Evolutionary conservation across 2,888 invertebrate genomes (phyloP).

Genomic region (Drosophila tripunctata): DNA sequence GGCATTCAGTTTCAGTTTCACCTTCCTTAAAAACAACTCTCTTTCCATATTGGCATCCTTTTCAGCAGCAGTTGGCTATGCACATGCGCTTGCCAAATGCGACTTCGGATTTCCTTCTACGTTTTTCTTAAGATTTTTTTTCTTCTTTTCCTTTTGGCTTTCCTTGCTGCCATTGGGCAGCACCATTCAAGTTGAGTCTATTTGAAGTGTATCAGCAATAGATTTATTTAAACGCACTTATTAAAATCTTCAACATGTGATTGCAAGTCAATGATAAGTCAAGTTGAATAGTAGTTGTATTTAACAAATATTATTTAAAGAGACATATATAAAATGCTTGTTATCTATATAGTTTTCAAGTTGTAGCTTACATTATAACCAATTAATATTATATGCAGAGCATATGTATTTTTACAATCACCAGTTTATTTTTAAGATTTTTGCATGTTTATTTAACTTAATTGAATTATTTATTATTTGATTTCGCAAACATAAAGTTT

Average conservation of each 20-base stretch:
- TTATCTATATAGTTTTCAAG: no score
- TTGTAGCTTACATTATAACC: no score
- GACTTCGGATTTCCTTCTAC: conserved; percentile 5
- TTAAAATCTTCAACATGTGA: not conserved
- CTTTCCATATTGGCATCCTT: conserved; percentile 57
- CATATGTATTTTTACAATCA: no score
- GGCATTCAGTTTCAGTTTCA: conserved; percentile 64
- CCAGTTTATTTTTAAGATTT: no score
- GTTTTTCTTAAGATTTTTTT: conserved; percentile 28
- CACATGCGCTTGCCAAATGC: conserved; percentile 75
- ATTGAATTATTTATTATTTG: not conserved
- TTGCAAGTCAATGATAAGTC: conserved; percentile 3
- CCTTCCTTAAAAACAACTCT: conserved; percentile 54
- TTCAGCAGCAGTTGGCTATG: conserved; percentile 65
- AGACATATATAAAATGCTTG: no score
- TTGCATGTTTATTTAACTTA: no score
- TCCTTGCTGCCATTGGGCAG: not conserved
- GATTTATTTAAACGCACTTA: conserved; percentile 41
- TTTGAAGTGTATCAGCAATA: conserved; percentile 50
- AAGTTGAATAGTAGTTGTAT: not conserved
- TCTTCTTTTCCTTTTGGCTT: conserved; percentile 13
- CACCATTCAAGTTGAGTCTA: conserved; percentile 43
- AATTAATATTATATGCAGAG: no score
- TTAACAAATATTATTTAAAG: no score
- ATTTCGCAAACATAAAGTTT: not conserved